phyloP scores from a whole-genome alignment of 2,797 vertebrate species.

The Rousettus madagascariensis region DNA sequence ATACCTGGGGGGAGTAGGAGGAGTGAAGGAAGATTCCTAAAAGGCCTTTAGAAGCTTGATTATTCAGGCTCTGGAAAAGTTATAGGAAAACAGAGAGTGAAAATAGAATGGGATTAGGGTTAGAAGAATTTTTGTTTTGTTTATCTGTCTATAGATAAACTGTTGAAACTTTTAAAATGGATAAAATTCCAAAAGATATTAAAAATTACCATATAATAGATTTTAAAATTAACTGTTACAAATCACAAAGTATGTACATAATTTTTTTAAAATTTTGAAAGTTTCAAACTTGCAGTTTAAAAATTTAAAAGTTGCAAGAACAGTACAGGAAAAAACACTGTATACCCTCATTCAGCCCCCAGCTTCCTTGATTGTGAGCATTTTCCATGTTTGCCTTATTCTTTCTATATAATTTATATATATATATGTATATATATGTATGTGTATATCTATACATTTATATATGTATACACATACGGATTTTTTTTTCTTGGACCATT shows the following conservation, averaged over 20 bases:
- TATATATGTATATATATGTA: too few relatives aligned
- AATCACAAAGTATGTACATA: not conserved
- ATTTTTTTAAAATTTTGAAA: not conserved
- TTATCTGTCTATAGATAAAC: not conserved
- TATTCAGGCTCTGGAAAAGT: not conserved
- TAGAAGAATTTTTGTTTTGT: not conserved
- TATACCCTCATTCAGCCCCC: not conserved
- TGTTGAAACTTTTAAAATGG: not conserved
- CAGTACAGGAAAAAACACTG: not conserved
- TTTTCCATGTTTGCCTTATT: slow-evolving; percentile 37
- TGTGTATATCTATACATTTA: too few relatives aligned
- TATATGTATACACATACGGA: not conserved
- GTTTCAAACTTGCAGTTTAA: slow-evolving; percentile 19
- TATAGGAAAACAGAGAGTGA: not conserved
- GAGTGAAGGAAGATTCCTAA: not conserved
- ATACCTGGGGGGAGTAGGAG: not conserved
- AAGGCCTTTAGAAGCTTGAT: not conserved
- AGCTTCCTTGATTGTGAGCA: slow-evolving; percentile 19
- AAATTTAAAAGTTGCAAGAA: not conserved
- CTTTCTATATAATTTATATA: not conserved
- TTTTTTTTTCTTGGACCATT: not conserved
- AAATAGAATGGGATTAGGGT: not conserved
- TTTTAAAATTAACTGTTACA: not conserved
- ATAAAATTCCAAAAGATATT: slow-evolving; percentile 29
- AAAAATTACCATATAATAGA: not conserved